A percentile compares a stretch with the other conserved stretches of the same genome.
Conservation (phyloP, 2,888 invertebrate species). For the Malacosoma neustria region DNA sequence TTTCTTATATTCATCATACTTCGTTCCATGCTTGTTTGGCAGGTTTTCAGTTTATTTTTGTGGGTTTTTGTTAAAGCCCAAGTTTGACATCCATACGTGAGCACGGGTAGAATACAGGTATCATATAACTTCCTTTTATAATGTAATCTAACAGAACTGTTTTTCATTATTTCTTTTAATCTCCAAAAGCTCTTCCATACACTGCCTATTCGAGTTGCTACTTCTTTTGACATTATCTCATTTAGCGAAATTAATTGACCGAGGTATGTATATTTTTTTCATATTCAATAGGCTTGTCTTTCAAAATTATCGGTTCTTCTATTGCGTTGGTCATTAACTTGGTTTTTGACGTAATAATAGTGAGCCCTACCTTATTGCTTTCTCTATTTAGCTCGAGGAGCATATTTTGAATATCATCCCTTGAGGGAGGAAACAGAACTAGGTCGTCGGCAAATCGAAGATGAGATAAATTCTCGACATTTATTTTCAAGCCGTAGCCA, state of each 20-base stretch:
- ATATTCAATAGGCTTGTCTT: neutral
- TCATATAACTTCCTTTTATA: too few species aligned
- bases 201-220: too few species aligned
- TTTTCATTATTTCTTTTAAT: too few species aligned
- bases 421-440: neutral
- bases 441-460: neutral
- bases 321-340: neutral
- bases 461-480: neutral
- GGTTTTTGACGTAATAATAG: conserved; percentile 1
- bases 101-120: too few species aligned
- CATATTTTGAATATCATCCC: neutral
- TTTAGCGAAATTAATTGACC: neutral
- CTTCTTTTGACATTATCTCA: neutral
- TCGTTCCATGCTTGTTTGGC: too few species aligned
- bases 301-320: neutral
- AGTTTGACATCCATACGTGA: too few species aligned
- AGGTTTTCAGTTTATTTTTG: too few species aligned
- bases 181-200: too few species aligned
- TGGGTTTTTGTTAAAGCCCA: too few species aligned
- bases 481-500: neutral
- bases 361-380: neutral
- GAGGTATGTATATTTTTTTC: neutral
- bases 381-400: neutral
- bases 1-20: too few species aligned
- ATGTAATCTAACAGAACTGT: too few species aligned